Base-by-base conservation (phyloP, 2,113 vertebrate species). In the Ariopsis seemanni region DNA sequence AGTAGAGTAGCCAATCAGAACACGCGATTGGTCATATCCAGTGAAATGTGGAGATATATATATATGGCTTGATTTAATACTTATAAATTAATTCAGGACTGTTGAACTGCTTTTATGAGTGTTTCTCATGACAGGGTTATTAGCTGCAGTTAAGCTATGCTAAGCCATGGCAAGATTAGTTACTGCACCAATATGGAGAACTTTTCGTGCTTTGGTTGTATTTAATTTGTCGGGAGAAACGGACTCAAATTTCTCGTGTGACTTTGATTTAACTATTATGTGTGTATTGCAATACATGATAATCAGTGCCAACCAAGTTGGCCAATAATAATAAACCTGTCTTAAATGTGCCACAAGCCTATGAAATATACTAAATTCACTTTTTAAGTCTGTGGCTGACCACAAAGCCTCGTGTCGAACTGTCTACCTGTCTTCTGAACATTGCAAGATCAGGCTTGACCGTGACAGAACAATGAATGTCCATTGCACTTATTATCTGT, bases 391-490 rank as follows among this genome's bases (percentile, higher is more conserved):
- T 82, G 18, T 48, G 48, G 7, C 82, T 60, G 62, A 34, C 30
- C 30, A 15, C 52, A 67, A 69, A 71, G 50, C 60, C 15, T 48
- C 0, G 7, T 42, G 11, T 83, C 58, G 60, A 72, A 30, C 57
- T 62, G 42, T 53, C 67, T 34, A 50, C 74, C 58, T 58, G 78
- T 87, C 85, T 81, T 88, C 82, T 20, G 15, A 85, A 88, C 75
- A 82, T 42, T 89, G 69, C 89, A 90, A 88, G 88, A 92, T 92
- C 88, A 92, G 93, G 91, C 93, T 62, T 91, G 92, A 91, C 91
- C 69, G 52, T 90, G 42, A 63, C 88, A 89, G 90, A 89, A 67
- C 81, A 58, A 88, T 89, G 90, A 91, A 63, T 53, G 65, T 80
- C 57, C 67, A 85, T 81, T 25, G 9, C 20, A 6, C 82, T 77